Evolutionary conservation across 2,888 invertebrate species (phyloP).

Genomic region (Lacanobia oleracea): DNA sequence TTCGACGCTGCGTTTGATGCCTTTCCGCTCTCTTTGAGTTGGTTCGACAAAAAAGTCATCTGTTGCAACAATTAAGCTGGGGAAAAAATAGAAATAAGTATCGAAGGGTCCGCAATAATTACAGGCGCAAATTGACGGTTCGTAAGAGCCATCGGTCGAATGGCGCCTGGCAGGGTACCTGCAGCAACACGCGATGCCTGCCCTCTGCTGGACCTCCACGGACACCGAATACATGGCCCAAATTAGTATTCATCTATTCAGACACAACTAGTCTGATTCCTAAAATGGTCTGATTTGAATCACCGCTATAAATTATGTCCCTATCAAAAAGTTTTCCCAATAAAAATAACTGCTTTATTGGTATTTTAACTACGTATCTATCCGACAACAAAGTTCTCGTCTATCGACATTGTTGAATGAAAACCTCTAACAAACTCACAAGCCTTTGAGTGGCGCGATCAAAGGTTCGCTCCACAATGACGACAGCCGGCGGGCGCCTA

Average conservation of each 20-base stretch:
- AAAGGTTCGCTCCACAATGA: constrained; percentile 72
- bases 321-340: constrained; percentile 34
- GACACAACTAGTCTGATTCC: constrained; percentile 39
- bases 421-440: constrained; percentile 70
- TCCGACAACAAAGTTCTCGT: constrained; percentile 57
- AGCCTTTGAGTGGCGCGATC: constrained; percentile 72
- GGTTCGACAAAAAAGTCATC: constrained; percentile 91
- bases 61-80: constrained; percentile 90
- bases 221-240: constrained; percentile 46
- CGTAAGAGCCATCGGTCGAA: constrained; percentile 84
- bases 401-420: constrained; percentile 71
- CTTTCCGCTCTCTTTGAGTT: constrained; percentile 91
- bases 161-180: constrained; percentile 88
- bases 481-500: constrained; percentile 77
- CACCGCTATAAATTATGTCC: constrained; percentile 29
- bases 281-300: constrained; percentile 44
- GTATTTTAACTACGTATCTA: constrained; percentile 66
- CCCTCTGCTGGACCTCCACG: constrained; percentile 68
- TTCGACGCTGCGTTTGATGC: constrained; percentile 91
- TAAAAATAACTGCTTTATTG: constrained; percentile 51
- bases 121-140: constrained; percentile 90
- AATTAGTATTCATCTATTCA: constrained; percentile 52
- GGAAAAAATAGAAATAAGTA: constrained; percentile 90
- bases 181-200: constrained; percentile 82
- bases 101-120: constrained; percentile 91